A percentile compares a stretch with the other conserved stretches of the same genome.
These are phyloP conservation scores for Epinotia bilunana DNA, from an alignment of 2,888 invertebrate species.

Conservation along the genomic window DNA sequence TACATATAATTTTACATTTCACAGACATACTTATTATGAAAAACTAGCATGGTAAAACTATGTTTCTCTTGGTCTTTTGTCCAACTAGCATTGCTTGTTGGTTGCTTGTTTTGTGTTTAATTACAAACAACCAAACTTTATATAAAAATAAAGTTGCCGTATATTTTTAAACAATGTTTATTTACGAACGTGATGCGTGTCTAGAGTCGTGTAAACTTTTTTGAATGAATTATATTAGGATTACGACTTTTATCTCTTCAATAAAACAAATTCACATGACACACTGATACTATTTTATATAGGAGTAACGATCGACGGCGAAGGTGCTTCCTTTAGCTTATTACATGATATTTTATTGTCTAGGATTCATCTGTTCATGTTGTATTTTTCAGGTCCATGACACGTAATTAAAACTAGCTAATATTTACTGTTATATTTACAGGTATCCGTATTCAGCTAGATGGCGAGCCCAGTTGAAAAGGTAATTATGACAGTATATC, in stretches of 20 bases:
- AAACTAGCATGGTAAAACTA: no score
- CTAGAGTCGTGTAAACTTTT: not conserved
- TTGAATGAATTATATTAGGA: not conserved
- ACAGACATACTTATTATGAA: no score
- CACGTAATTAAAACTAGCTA: constrained; percentile 18
- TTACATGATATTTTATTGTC: not conserved
- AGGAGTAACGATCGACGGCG: no score
- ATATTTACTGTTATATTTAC: constrained; percentile 62
- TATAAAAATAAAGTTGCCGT: not conserved
- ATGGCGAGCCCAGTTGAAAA: constrained; percentile 52
- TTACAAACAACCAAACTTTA: not conserved
- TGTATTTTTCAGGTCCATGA: constrained; percentile 22
- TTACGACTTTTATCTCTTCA: not conserved
- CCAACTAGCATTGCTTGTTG: not conserved
- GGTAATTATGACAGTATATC: constrained; percentile 56
- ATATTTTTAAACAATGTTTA: not conserved
- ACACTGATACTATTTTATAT: not conserved
- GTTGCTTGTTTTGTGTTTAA: not conserved
- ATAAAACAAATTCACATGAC: not conserved
- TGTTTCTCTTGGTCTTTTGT: no score
- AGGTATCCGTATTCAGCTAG: constrained; percentile 80
- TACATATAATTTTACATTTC: no score
- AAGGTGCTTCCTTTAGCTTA: not conserved
- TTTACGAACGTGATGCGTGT: not conserved
- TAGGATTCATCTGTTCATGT: not conserved